Evolutionary conservation across 23 tunicate genomes (phyloP), one percentile per base, ranked within the genome.

Genomic region (Trididemnum miniatum): DNA sequence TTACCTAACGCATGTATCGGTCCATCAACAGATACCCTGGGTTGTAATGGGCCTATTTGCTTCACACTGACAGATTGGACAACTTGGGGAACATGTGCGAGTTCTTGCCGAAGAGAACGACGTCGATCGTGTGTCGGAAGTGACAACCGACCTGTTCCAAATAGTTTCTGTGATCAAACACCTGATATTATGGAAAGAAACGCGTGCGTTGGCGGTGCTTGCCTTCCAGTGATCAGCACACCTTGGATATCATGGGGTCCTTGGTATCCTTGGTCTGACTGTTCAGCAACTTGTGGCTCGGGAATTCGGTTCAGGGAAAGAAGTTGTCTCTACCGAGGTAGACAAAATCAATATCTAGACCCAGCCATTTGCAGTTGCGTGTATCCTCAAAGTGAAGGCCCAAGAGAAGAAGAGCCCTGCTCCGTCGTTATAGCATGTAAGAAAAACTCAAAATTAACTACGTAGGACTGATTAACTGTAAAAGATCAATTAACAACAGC

Each of bases 201-300:
- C 27, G 4, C 59, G 3, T 80, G 84, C 59, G 4, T 35, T 24
- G 74, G 73, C 1, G 84, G 74, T 22, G 32, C 74, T 2, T 80
- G 84, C 32, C 31, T 80, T 3, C 73, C 54, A 20, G 5, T 36
- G 3, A 31, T 35, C 26, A 5, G 29, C 22, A 31, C 12, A 24
- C 84, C 84, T 2, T 64, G 84, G 74, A 65, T 80, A 12, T 5
- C 31, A 63, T 80, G 84, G 84, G 54, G 59, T 9, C 23, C 24
- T 2, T 80, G 73, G 73, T 7, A 28, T 2, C 1, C 30, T 3
- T 80, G 64, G 65, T 3, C 54, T 34, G 20, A 28, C 7, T 80
- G 84, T 35, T 34, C 54, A 1, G 31, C 1, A 64, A 18, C 12
- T 30, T 80, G 84, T 64, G 84, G 84, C 2, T 3, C n/a, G 1